These are phyloP conservation scores for Tragelaphus imberbis DNA, from an alignment of 2,113 vertebrate species.

Conservation along the genomic window DNA sequence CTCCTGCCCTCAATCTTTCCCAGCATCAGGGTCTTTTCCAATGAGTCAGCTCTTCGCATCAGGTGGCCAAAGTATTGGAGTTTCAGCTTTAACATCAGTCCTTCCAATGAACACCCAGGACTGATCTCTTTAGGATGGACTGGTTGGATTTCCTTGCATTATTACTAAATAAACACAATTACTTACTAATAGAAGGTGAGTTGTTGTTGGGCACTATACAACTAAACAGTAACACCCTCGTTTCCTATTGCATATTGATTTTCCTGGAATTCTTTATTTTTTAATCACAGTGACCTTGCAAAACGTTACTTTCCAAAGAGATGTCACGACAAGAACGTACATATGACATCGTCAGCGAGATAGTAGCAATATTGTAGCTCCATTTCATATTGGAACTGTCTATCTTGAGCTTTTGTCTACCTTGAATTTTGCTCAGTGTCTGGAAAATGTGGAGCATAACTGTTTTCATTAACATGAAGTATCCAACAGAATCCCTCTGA, in stretches of 20 bases:
- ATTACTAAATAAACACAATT: not conserved
- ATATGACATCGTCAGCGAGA: not conserved
- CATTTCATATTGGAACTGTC: not conserved
- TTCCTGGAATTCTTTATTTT: not conserved
- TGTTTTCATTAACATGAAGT: not conserved
- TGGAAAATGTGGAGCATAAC: not conserved
- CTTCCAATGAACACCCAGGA: not conserved
- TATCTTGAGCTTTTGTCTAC: not conserved
- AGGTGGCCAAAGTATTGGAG: not conserved
- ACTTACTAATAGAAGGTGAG: not conserved
- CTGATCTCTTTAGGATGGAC: not conserved
- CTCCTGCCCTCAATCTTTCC: not conserved
- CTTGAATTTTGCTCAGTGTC: not conserved
- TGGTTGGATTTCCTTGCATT: not conserved
- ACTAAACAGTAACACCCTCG: not conserved
- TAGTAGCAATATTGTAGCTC: not conserved
- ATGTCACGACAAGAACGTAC: not conserved
- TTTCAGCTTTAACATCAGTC: not conserved
- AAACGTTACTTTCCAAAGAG: not conserved
- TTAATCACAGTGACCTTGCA: not conserved
- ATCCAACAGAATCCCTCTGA: not conserved
- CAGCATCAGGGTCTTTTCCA: not conserved
- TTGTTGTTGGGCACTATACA: not conserved
- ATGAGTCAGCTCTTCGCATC: not conserved
- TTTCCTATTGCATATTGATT: not conserved